Evolutionary conservation across 2,797 vertebrate species (phyloP), one percentile per base, ranked within the genome.

Genomic region (Zalophus californianus): DNA sequence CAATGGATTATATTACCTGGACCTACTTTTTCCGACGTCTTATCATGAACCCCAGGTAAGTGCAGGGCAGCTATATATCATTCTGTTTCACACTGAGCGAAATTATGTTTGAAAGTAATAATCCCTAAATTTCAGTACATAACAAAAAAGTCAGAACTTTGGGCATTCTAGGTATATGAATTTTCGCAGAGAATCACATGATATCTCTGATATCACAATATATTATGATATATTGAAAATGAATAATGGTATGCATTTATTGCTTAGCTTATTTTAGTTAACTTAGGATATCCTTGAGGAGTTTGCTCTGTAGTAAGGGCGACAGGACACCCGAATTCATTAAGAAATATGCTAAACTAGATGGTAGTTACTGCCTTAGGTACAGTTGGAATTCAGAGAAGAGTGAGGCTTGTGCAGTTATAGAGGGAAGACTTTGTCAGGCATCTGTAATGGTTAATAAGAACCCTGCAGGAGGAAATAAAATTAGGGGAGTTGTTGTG

Each of bases 1-100:
- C 99, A 73, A 99, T 99, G 99, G 99, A 99, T 99, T 99, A 99
- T 98, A 99, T 99, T 98, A 99, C 99, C 90, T 99, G 99, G 99
- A 99, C 99, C 1, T 99, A 99, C 97, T 99, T 99, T 98, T 99
- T 99, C 98, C 99, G 99, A 86, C 99, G 99, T 73, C 99, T 99
- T 97, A 98, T 99, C 98, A 99, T 99, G 99, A 99, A 99, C 98
- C 99, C 99, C 96, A 99, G 99, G 99, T 99, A 97, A 98, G 98
- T 89, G 62, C 25, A 94, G 25, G 21, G n/a, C 27, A 83, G 2
- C n/a, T 95, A 6, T 77, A 79, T 58, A 52, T 48, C 29, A 25
- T 97, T 77, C 7, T 95, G 1, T 89, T 93, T 96, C 62, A 7
- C 14, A 60, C 16, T 58, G 9, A 90, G 79, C 89, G 13, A 58